Evolutionary conservation across 1,140 invertebrate species (phyloP).

Genomic region (Papilio glaucus): DNA sequence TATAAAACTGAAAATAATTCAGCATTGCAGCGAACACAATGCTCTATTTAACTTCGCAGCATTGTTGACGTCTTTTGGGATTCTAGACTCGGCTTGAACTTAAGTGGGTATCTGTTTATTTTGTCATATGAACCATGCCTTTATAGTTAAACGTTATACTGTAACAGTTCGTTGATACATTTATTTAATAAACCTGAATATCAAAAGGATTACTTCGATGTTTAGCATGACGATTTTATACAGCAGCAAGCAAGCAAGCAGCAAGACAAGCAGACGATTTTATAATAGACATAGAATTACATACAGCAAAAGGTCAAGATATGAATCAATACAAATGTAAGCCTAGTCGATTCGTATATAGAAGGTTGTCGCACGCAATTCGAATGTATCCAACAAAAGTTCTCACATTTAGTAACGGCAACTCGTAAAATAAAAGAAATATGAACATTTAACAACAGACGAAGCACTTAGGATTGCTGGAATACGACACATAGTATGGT

Average conservation of each 20-base stretch:
- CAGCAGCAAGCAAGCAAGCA: too few relatives aligned
- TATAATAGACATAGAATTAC: too few relatives aligned
- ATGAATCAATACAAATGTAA: too few relatives aligned
- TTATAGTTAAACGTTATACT: background rate
- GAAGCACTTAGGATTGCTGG: background rate
- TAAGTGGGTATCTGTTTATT: slow-evolving; percentile 33
- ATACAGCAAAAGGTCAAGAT: too few relatives aligned
- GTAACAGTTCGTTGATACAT: too few relatives aligned
- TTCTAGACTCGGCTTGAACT: slow-evolving; percentile 24
- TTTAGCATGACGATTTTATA: too few relatives aligned
- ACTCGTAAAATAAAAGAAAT: background rate
- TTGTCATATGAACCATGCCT: background rate
- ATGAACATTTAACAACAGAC: background rate
- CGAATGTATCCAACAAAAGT: too few relatives aligned
- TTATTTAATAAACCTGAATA: too few relatives aligned
- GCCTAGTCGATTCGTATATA: too few relatives aligned
- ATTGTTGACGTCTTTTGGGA: slow-evolving; percentile 35
- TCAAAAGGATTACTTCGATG: too few relatives aligned
- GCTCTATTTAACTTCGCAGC: slow-evolving; percentile 29
- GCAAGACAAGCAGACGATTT: too few relatives aligned
- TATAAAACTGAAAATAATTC: slow-evolving; percentile 12
- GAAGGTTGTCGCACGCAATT: too few relatives aligned
- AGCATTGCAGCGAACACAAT: background rate
- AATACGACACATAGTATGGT: background rate
- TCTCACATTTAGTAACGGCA: background rate